Conservation (phyloP, 2,113 vertebrate genomes). For the Tragulus kanchil region DNA sequence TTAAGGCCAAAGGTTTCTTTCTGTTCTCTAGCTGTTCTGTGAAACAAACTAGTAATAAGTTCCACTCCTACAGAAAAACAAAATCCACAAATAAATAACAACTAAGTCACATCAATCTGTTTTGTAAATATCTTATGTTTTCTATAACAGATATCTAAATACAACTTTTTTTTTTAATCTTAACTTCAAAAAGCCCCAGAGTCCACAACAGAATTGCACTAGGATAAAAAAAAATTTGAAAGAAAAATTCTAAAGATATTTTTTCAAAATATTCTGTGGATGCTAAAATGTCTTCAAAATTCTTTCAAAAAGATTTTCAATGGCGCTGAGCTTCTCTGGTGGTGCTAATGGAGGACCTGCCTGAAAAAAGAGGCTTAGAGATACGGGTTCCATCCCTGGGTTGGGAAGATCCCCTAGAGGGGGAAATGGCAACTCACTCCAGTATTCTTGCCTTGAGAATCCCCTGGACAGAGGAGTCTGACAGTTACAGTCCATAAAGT, state of each 20-base stretch:
- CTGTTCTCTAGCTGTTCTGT: not conserved
- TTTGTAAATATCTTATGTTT: constrained; percentile 9
- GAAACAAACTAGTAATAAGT: constrained; percentile 78
- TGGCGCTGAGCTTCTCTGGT: not conserved
- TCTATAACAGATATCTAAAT: not conserved
- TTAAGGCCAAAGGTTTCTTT: not conserved
- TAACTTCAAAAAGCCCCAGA: not conserved
- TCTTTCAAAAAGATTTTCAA: not conserved
- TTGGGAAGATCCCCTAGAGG: not conserved
- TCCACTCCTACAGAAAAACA: constrained; percentile 91
- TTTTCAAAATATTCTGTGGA: not conserved
- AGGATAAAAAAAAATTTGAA: not conserved
- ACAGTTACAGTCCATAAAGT: not conserved
- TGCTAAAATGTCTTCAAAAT: not conserved
- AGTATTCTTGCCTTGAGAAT: not conserved
- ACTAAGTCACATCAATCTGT: not conserved
- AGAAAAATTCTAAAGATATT: constrained; percentile 36
- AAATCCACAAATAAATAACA: not conserved
- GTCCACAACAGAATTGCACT: not conserved
- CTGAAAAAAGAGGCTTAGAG: not conserved
- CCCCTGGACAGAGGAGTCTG: not conserved
- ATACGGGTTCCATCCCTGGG: not conserved
- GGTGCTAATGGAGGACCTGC: not conserved
- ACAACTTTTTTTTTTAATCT: not conserved
- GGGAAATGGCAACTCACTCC: not conserved